Conservation (phyloP, 2,113 vertebrate genomes). For the Ailurus styani region DNA sequence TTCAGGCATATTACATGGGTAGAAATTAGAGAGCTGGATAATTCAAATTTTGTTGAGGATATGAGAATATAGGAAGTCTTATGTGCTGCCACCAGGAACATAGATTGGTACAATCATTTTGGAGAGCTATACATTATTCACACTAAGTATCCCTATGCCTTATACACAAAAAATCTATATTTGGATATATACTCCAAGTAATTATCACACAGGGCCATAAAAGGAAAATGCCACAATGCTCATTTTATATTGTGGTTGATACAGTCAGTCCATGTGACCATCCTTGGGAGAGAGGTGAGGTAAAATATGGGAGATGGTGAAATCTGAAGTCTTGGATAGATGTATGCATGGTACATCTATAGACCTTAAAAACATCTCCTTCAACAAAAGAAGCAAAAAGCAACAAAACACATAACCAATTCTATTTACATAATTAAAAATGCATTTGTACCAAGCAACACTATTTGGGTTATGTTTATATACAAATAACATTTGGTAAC, state of each 20-base stretch:
- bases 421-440: not conserved
- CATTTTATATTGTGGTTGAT: not conserved
- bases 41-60: not conserved
- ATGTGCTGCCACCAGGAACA: not conserved
- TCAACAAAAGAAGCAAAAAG: not conserved
- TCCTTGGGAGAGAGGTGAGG: not conserved
- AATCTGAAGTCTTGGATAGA: not conserved
- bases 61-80: no score
- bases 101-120: not conserved
- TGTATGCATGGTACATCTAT: not conserved
- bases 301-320: not conserved
- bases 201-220: not conserved
- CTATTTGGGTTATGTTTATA: not conserved
- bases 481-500: not conserved
- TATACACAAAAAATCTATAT: not conserved
- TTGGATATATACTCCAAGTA: not conserved
- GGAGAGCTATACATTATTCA: not conserved
- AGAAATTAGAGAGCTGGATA: not conserved
- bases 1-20: not conserved
- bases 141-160: not conserved
- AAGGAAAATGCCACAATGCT: not conserved
- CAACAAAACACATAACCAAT: not conserved
- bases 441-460: not conserved
- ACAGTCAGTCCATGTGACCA: not conserved
- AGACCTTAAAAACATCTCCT: not conserved